A percentile compares a stretch with the other conserved stretches of the same genome.
Conservation (phyloP, 2,113 vertebrate genomes). For the Eonycteris spelaea region DNA sequence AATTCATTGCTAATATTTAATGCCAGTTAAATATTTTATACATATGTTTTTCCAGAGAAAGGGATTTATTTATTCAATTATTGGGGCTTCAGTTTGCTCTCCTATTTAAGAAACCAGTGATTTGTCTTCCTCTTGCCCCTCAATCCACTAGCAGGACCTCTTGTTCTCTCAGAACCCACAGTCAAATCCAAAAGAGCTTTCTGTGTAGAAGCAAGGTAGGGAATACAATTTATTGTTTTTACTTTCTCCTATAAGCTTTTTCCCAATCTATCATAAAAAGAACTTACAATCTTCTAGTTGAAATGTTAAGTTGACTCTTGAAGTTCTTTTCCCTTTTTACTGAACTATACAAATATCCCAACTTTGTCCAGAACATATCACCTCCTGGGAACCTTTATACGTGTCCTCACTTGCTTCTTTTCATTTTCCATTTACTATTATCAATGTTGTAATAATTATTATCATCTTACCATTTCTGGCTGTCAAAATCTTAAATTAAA, state of each 20-base stretch:
- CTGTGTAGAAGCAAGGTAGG: not conserved
- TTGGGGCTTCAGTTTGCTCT: slow-evolving; percentile 14
- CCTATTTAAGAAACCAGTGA: slow-evolving; percentile 15
- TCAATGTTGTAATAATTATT: not conserved
- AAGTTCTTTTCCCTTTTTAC: slow-evolving; percentile 42
- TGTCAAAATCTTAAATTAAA: slow-evolving; percentile 37
- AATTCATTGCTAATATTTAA: slow-evolving; percentile 63
- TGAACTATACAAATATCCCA: slow-evolving; percentile 20
- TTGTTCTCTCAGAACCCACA: slow-evolving; percentile 31
- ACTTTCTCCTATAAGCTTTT: slow-evolving; percentile 1
- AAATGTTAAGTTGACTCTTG: slow-evolving; percentile 30
- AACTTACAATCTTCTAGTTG: not conserved
- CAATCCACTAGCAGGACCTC: not conserved
- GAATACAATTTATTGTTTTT: slow-evolving; percentile 24
- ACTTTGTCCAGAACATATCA: slow-evolving; percentile 18
- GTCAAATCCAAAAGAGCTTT: slow-evolving; percentile 26
- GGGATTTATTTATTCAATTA: slow-evolving; percentile 2
- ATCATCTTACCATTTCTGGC: slow-evolving; percentile 9
- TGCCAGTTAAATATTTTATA: slow-evolving; percentile 54
- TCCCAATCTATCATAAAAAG: slow-evolving; percentile 13
- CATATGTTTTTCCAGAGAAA: slow-evolving; percentile 35
- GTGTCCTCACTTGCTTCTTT: not conserved
- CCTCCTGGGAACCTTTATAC: not conserved
- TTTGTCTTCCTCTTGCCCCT: slow-evolving; percentile 9
- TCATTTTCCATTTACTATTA: not conserved